Base-by-base conservation (phyloP, 2,113 vertebrate genomes). In the Sturnus vulgaris region DNA sequence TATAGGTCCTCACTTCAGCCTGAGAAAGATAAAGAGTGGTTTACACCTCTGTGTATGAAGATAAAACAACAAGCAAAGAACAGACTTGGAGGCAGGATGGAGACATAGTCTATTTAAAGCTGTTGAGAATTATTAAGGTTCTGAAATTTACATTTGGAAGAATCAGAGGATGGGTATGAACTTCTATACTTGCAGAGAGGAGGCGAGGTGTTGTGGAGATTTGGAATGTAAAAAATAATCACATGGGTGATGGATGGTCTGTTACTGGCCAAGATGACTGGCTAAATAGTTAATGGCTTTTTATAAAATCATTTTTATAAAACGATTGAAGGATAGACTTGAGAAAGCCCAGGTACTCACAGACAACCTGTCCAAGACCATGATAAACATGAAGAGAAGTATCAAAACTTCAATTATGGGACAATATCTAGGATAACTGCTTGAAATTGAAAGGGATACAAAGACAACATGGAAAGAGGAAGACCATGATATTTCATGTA, bases 121-220 rank as follows among this genome's bases (percentile, higher is more conserved):
- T 52, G 18, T 63, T 72, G 37, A 50, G 24, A 73, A 50, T 64
- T 55, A 77, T 16, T 69, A 24, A 76, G 72, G 9, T 44, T 80
- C 68, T 47, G 7, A 39, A 28, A 79, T 79, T 92, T 50, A 2
- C 10, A 85, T 93, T 78, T 84, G 28, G 25, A 68, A 47, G 31
- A 65, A 5, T 69, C 9, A 90, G 24, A 33, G 7, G 39, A 23
- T 50, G 5, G 5, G 6, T 47, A 37, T n/a, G 23, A 69, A 15
- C 7, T 83, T 68, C 37, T 81, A 1, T 44, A 42, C 2, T 39
- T 39, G 7, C 0, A 0, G 11, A n/a, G 25, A 49, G 10, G 4
- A 66, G 14, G 22, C 7, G 42, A 76, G 11, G 11, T 10, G 2
- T 31, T 78, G 25, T 2, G 3, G 56, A 78, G 10, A 82, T 79